Conservation (phyloP, 2,113 vertebrate species). For the Apodemus sylvaticus region DNA sequence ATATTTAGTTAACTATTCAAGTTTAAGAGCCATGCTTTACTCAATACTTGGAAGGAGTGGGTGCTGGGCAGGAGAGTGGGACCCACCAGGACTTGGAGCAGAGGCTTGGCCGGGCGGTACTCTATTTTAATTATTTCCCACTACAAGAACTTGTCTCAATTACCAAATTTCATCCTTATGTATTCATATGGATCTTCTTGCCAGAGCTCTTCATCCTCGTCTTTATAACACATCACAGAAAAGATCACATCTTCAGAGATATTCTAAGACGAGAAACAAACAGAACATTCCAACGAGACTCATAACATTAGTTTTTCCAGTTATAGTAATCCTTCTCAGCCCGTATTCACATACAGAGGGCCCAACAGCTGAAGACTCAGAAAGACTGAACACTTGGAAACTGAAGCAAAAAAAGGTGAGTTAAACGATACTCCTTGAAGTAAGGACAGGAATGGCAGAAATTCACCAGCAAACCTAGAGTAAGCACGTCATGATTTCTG, state of each 20-base stretch:
- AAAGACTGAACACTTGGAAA: neutral
- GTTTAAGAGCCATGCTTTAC: no score
- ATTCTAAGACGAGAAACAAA: conserved; percentile 83
- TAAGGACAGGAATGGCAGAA: neutral
- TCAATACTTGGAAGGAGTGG: no score
- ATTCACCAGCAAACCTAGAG: neutral
- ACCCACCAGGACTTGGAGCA: no score
- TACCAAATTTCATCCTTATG: conserved; percentile 98
- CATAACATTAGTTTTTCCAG: neutral
- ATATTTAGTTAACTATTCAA: no score
- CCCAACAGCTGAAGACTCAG: neutral
- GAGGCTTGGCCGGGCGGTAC: no score
- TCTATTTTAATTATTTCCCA: no score
- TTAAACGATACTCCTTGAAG: neutral
- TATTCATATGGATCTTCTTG: conserved; percentile 98
- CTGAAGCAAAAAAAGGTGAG: neutral
- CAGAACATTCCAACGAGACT: conserved; percentile 7
- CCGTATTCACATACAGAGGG: neutral
- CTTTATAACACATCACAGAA: conserved; percentile 98
- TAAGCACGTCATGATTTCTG: conserved; percentile 1
- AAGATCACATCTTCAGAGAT: conserved; percentile 97
- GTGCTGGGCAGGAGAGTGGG: no score
- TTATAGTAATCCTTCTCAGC: neutral
- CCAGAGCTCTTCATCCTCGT: conserved; percentile 98
- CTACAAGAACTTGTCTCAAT: conserved; percentile 68